A percentile compares a stretch with the other conserved stretches of the same genome.
Conservation (phyloP, 1,140 invertebrate species). For the Macrobrachium rosenbergii region DNA sequence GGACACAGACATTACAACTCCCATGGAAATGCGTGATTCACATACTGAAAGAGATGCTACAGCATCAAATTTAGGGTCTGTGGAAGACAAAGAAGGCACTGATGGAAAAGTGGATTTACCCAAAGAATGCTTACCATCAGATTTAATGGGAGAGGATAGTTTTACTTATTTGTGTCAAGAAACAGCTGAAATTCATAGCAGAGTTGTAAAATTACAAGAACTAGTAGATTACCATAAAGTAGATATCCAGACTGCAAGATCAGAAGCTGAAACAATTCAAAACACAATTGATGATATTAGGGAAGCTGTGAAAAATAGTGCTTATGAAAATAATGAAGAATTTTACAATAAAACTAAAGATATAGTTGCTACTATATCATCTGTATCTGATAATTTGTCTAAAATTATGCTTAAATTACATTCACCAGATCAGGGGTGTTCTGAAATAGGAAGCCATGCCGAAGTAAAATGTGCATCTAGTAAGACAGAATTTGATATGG, state of each 20-base stretch:
- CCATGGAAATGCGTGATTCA: constrained; percentile 65
- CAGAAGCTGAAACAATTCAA: constrained; percentile 50
- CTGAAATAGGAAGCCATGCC: constrained; percentile 44
- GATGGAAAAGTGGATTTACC: constrained; percentile 33
- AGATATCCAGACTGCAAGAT: constrained; percentile 36
- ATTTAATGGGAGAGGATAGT: constrained; percentile 15
- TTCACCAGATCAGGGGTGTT: constrained; percentile 35
- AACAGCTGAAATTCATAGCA: constrained; percentile 42
- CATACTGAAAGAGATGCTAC: constrained; percentile 59
- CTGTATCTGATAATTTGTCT: constrained; percentile 46
- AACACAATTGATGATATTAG: constrained; percentile 52
- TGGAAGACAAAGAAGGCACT: constrained; percentile 49
- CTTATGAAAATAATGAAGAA: constrained; percentile 14
- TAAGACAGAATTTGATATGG: constrained; percentile 54
- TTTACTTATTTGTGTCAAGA: constrained; percentile 45
- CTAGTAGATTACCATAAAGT: constrained; percentile 37
- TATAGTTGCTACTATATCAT: constrained; percentile 51
- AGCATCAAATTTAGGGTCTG: constrained; percentile 52
- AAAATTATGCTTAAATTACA: constrained; percentile 43
- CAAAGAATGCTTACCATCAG: constrained; percentile 5
- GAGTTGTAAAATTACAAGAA: constrained; percentile 49
- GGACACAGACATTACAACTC: constrained; percentile 66
- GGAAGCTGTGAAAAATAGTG: constrained; percentile 43
- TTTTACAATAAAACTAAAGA: constrained; percentile 22
- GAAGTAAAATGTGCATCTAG: constrained; percentile 31